These are phyloP conservation scores for Apodemus agrarius DNA, from an alignment of 2,797 vertebrate species.

Conservation along the genomic window DNA sequence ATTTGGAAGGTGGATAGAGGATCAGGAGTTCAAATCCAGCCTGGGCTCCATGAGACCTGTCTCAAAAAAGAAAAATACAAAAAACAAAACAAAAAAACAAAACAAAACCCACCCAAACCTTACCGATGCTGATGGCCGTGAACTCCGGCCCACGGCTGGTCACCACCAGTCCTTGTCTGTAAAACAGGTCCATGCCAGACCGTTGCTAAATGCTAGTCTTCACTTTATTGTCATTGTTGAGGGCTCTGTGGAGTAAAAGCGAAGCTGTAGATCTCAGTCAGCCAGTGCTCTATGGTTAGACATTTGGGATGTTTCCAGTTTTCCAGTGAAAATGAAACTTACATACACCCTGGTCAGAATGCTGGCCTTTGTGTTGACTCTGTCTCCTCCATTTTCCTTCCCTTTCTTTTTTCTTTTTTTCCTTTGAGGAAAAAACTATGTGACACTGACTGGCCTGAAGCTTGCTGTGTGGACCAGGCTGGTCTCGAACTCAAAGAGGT, in stretches of 20 bases:
- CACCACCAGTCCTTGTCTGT: background rate
- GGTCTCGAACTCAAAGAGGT: background rate
- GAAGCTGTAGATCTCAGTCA: background rate
- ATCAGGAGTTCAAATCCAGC: background rate
- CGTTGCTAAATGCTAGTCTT: background rate
- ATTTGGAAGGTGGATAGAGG: background rate
- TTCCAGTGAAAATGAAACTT: background rate
- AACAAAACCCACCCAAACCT: background rate
- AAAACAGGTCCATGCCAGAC: background rate
- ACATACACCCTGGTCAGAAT: background rate
- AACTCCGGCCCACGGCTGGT: background rate
- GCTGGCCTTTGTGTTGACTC: background rate
- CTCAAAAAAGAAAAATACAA: background rate
- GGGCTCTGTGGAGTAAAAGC: background rate
- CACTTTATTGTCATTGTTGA: background rate
- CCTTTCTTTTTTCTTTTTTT: background rate
- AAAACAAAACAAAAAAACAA: background rate
- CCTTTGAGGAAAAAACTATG: background rate
- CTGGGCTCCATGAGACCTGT: background rate
- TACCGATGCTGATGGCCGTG: background rate
- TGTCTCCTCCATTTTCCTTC: background rate
- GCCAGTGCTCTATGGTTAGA: rapidly evolving
- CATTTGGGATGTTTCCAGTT: background rate
- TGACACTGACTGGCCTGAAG: background rate
- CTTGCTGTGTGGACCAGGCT: background rate